Evolutionary conservation across 53 echinoderm and acorn worm species (phyloP), one percentile per base, ranked within the genome.

Genomic region (Holothuria scabra): DNA sequence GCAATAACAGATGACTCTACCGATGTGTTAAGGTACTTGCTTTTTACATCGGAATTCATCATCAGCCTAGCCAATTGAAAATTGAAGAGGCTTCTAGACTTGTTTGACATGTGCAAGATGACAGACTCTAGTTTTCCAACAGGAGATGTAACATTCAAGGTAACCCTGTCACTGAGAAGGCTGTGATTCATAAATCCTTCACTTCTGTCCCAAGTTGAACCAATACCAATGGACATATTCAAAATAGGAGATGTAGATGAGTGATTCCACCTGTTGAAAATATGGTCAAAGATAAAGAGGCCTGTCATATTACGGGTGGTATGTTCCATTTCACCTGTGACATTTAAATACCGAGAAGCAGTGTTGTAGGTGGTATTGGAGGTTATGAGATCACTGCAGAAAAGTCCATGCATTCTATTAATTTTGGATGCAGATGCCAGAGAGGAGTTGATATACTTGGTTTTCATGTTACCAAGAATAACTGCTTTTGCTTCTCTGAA

Each of bases 261-360:
- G 59, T 87, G 86, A 29, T 74, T 57, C 22, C 60, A 59, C 34
- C 23, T 63, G 46, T 81, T 81, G 64, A 28, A 41, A 22, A 63
- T 24, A 28, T 10, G 80, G 32, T 81, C 68, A 65, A 96, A 96
- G 66, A 84, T 81, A 60, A 92, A 90, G 1, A 91, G 59, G 32
- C 87, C 80, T 16, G 48, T 44, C 91, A 93, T 93, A 65, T 79
- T 87, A 67, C 84, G 85, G 14, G 85, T 79, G 66, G 61, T 85
- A 70, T 80, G 65, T 38, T 59, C 76, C 83, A 89, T 85, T 62
- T 81, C 56, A 52, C 95, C 90, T 21, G 85, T 91, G 37, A 92
- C 60, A 74, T 93, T 96, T n/a, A 93, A 33, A 56, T 93, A 32
- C 13, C 79, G 85, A 41, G 83, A 81, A 12, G 69, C 74, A 31